Evolutionary conservation across 2,888 invertebrate genomes (phyloP), one percentile per base, ranked within the genome.

Genomic region (Eristalinus aeneus): DNA sequence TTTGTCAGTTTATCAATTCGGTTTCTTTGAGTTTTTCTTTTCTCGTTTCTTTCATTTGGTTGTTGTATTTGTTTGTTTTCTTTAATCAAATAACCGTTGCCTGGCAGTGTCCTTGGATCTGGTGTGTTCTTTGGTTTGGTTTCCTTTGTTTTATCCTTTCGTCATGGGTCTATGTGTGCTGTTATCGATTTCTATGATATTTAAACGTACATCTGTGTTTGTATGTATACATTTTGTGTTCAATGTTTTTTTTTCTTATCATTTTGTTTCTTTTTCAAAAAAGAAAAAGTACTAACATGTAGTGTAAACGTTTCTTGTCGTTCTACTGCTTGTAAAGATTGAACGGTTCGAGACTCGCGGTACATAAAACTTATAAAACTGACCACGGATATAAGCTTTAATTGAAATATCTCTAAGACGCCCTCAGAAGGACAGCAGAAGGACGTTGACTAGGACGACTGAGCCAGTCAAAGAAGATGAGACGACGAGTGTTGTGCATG

Each of bases 141-240:
- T 56, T 54, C 16, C 32, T 56, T 36, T 56, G 20, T 53, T 22
- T 11, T 39, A 22, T 36, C 31, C 22, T 69, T 78, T 78, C 74
- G 86, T 82, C 82, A 86, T 86, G 86, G 86, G 86, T 86, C 81
- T 82, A 86, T 82, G 86, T 86, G 86, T 86, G 82, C 74, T 86
- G 77, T 82, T 77, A 86, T 86, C 67, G 67, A 82, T 82, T 74
- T 81, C 27, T 78, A 64, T 72, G 68, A 56, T 16, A 76, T 68
- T 27, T 65, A 71, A 23, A 10, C 23, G 23, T 56, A 56, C 23
- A 56, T 56, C 23, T 56, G 56, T 56, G 16, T 46, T 22, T 54
- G n/a, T 69, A 39, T 67, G 32, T 67, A 76, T 58, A 63, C 10
- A 34, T 75, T 75, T 69, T 46, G 60, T 83, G 73, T 78, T 86